These are phyloP conservation scores for Pterophyllum scalare DNA, from an alignment of 2,113 vertebrate species.

Conservation along the genomic window DNA sequence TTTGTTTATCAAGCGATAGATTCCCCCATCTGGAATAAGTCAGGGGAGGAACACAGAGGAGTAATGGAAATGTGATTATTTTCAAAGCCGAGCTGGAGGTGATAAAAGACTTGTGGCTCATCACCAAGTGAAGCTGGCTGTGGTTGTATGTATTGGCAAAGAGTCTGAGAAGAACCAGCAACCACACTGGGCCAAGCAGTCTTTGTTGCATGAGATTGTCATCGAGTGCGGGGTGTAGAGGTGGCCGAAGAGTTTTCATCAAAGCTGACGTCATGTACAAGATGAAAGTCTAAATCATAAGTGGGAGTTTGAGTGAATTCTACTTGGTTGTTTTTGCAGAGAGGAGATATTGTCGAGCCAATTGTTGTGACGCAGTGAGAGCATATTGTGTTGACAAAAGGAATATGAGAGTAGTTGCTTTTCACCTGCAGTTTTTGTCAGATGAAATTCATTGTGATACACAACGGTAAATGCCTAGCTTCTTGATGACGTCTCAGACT, in stretches of 20 bases:
- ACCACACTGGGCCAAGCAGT: neutral
- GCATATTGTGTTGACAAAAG: neutral
- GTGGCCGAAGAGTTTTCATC: slow-evolving; percentile 31
- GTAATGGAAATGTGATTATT: slow-evolving; percentile 76
- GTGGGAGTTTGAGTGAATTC: neutral
- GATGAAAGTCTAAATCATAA: neutral
- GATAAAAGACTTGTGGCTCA: slow-evolving; percentile 73
- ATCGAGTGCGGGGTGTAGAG: slow-evolving; percentile 5
- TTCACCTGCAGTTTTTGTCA: neutral
- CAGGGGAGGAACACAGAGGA: slow-evolving; percentile 52
- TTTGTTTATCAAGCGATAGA: slow-evolving; percentile 62
- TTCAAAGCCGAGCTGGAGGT: slow-evolving; percentile 66
- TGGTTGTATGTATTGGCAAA: slow-evolving; percentile 60
- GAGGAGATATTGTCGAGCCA: neutral
- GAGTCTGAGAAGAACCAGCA: slow-evolving; percentile 15
- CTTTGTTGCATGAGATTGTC: slow-evolving; percentile 30
- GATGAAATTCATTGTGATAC: neutral
- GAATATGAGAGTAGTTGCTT: neutral
- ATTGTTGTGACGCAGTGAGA: neutral
- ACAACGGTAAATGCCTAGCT: neutral
- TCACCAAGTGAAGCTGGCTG: slow-evolving; percentile 57
- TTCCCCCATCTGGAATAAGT: slow-evolving; percentile 74
- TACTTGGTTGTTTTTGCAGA: neutral
- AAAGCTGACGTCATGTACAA: neutral
- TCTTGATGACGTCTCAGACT: neutral